Percentiles rank a stretch among this genome's conserved stretches.
Evolutionary conservation across 2,888 invertebrate genomes (phyloP).

Genomic region (Spialia ferax): DNA sequence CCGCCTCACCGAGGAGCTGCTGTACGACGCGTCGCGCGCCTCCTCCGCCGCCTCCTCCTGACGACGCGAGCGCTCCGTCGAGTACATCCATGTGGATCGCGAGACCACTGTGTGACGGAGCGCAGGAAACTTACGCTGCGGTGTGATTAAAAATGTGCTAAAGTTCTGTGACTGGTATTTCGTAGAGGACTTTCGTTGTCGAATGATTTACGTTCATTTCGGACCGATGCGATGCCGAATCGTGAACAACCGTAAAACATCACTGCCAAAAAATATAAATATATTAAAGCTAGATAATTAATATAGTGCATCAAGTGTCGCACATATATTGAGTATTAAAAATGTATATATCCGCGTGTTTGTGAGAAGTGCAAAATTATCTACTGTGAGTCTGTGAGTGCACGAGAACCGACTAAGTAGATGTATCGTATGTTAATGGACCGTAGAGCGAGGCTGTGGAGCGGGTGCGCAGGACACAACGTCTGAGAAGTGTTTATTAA

Average conservation of each 20-base stretch:
- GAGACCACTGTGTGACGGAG: slow-evolving; percentile 95
- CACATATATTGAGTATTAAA: slow-evolving; percentile 9
- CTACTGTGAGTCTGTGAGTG: slow-evolving; percentile 8
- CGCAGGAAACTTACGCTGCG: slow-evolving; percentile 52
- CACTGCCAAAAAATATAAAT: slow-evolving; percentile 37
- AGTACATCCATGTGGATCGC: slow-evolving; percentile 97
- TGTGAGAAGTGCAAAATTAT: slow-evolving; percentile 11
- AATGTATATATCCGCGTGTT: slow-evolving; percentile 25
- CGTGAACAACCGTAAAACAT: slow-evolving; percentile 18
- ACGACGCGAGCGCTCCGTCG: slow-evolving; percentile 96
- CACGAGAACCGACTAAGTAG: not conserved
- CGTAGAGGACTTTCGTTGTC: not conserved
- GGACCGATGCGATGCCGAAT: not conserved
- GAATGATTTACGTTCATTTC: not conserved
- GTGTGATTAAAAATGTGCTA: not conserved
- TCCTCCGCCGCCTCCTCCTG: slow-evolving; percentile 90
- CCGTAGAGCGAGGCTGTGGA: slow-evolving; percentile 1
- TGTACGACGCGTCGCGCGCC: slow-evolving; percentile 87
- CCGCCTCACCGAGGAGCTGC: slow-evolving; percentile 90
- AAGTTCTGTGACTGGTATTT: slow-evolving; percentile 10
- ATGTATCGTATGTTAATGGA: slow-evolving; percentile 17
- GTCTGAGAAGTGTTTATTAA: slow-evolving; percentile 27
- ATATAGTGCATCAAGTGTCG: slow-evolving; percentile 26
- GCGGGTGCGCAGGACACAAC: not conserved
- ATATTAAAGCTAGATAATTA: slow-evolving; percentile 18